Percentiles rank a stretch among this genome's conserved stretches.
These are phyloP conservation scores for Thaleichthys pacificus DNA, from an alignment of 2,797 vertebrate genomes.

Conservation along the genomic window DNA sequence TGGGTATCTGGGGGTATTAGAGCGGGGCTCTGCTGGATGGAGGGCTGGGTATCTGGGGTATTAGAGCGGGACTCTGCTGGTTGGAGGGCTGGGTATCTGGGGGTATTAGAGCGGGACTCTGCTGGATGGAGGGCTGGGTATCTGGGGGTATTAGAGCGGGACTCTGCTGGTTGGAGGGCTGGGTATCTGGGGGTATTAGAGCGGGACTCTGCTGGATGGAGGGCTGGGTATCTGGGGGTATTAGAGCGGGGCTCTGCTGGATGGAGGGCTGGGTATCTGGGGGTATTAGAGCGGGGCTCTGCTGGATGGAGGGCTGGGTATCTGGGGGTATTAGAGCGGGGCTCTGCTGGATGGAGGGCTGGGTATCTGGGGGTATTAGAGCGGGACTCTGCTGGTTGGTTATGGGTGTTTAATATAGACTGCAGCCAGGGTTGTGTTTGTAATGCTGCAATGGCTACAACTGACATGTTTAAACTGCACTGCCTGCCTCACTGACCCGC, in stretches of 20 bases:
- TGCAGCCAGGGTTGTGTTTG: slow-evolving; percentile 41
- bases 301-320: slow-evolving; percentile 25
- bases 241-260: slow-evolving; percentile 6
- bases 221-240: slow-evolving; percentile 7
- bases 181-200: too few relatives aligned
- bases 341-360: slow-evolving; percentile 26
- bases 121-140: too few relatives aligned
- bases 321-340: background rate
- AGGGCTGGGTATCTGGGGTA: too few relatives aligned
- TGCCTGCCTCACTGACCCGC: slow-evolving; percentile 32
- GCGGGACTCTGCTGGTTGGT: slow-evolving; percentile 6
- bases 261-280: slow-evolving; percentile 17
- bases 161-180: too few relatives aligned
- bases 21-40: too few relatives aligned
- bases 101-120: too few relatives aligned
- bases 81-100: too few relatives aligned
- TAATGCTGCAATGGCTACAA: slow-evolving; percentile 49
- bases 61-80: too few relatives aligned
- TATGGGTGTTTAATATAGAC: slow-evolving; percentile 58
- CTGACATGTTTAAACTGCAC: slow-evolving; percentile 53
- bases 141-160: too few relatives aligned
- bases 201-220: slow-evolving; percentile 15
- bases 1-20: too few relatives aligned
- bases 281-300: too few relatives aligned
- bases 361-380: background rate